Evolutionary conservation across 2,888 invertebrate species (phyloP), one percentile per base, ranked within the genome.

Genomic region (Nomada ruficornis): DNA sequence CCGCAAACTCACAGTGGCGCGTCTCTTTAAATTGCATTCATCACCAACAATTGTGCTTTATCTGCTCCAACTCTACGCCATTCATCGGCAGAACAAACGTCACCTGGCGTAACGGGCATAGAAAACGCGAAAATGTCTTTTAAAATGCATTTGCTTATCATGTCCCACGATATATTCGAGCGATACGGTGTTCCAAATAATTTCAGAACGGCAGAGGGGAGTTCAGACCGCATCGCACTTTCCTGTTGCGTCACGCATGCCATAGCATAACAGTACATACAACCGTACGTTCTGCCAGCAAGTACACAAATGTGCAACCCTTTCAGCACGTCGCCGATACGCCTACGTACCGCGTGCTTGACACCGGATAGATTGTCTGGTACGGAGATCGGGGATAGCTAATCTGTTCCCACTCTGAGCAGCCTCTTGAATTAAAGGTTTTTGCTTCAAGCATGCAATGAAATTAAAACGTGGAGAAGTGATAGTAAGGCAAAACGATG

Each of bases 181-280:
- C 57, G 70, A 80, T 74, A 67, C 36, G 20, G 62, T 55, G 75
- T 76, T 79, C 69, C 60, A 79, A 83, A 83, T 82, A 75, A 83
- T 83, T 62, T 65, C 54, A 26, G 64, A 70, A 26, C 57, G 65
- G 26, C 47, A 75, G 69, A 80, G 87, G 87, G 84, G 90, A 90
- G 90, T 88, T 84, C 89, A 82, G 42, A 83, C 86, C 85, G 86
- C 87, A 86, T 85, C 86, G 89, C 86, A 85, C 90, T 90, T 92
- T 92, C 91, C 91, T 91, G 91, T 91, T 91, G 90, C 91, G 91
- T 92, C 91, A 92, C 91, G 91, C 91, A 90, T 91, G 92, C 92
- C 92, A 87, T 91, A 88, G 90, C 89, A 91, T 92, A 92, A 92
- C 92, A 92, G 92, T 92, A 91, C 89, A 89, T 36, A 36, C 36